Percentiles rank a stretch among this genome's conserved stretches.
Conservation (phyloP, 2,888 invertebrate species). For the Apodemia hepburni region DNA sequence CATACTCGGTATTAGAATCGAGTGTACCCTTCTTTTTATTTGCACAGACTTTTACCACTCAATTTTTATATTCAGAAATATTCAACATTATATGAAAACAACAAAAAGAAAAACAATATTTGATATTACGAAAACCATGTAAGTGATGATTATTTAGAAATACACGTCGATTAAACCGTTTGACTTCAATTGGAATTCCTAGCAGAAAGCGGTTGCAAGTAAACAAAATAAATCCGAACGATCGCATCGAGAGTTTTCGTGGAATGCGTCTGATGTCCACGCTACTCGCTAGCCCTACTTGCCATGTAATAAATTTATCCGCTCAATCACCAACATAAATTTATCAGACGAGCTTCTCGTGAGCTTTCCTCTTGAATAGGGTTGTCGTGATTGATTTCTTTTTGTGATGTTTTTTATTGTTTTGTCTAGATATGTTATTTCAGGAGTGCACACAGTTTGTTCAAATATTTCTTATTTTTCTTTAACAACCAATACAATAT, state of each 20-base stretch:
- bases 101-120: too few relatives aligned
- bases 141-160: neutral
- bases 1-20: too few relatives aligned
- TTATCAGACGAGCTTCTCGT: slow-evolving; percentile 25
- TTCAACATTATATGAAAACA: too few relatives aligned
- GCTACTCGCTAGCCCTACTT: slow-evolving; percentile 8
- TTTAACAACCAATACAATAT: too few relatives aligned
- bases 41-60: too few relatives aligned
- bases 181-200: slow-evolving; percentile 4
- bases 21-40: too few relatives aligned
- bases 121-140: neutral
- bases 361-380: slow-evolving; percentile 25
- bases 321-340: slow-evolving; percentile 21
- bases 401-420: neutral
- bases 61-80: too few relatives aligned
- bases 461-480: too few relatives aligned
- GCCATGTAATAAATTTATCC: slow-evolving; percentile 26
- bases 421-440: too few relatives aligned
- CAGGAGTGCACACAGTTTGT: too few relatives aligned
- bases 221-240: slow-evolving; percentile 15
- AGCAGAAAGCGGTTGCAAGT: neutral
- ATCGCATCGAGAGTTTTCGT: slow-evolving; percentile 15
- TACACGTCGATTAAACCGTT: neutral
- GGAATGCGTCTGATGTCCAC: slow-evolving; percentile 13
- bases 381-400: neutral